Base-by-base conservation (phyloP, 2,113 vertebrate species). In the Etia nguti region DNA sequence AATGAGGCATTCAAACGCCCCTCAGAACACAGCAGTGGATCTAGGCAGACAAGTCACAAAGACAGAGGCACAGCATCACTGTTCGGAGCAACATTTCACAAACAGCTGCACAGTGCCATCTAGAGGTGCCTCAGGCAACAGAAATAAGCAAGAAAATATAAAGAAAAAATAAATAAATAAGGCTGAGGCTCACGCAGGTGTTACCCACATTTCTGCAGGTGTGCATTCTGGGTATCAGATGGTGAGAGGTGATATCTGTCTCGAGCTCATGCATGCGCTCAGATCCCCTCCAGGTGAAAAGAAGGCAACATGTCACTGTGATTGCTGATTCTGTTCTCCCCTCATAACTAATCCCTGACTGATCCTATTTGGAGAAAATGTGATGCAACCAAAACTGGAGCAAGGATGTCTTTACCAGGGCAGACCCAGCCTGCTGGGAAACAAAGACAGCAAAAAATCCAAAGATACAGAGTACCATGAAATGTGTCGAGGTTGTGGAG, bases 61-160 rank as follows among this genome's bases (percentile, higher is more conserved):
- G 55, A 84, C 85, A 68, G 38, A 46, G 11, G 43, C 75, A 22
- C 36, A 8, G 55, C 9, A 38, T 50, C 11, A 15, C 54, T 22
- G 7, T 36, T 60, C 24, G 10, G 36, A 38, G 38, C 4, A 29
- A 9, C 22, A 6, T 65, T 85, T 85, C 6, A 89, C 86, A 83
- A 94, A 86, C 84, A 93, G 95, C 92, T 94, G 90, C 91, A 95
- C 96, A 97, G 95, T 96, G 96, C 96, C 96, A 96, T 95, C 96
- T 96, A 93, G 92, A 94, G 96, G 91, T 4, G 50, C 38, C n/a
- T 26, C 4, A 1, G 80, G 82, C 55, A 89, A 82, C 80, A 60
- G 59, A 83, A 26, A 20, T 29, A 13, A 54, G 38, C 29, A 3
- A 24, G 18, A 65, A 31, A 77, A 50, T 31, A 48, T 48, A 11